Conservation (phyloP, 1,140 invertebrate species). For the Lutraria rhynchaena region DNA sequence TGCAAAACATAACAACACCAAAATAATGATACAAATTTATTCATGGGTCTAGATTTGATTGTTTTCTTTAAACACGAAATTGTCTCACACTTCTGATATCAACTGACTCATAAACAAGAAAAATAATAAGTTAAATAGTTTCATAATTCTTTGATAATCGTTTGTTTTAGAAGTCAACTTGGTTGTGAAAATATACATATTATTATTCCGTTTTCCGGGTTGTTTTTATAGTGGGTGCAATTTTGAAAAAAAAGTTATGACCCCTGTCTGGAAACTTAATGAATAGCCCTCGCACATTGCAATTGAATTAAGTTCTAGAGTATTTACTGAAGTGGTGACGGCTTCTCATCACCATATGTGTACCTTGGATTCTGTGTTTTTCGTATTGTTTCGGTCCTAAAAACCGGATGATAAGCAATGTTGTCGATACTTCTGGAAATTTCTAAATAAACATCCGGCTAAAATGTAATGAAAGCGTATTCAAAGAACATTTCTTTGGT, state of each 20-base stretch:
- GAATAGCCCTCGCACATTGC: too few species aligned
- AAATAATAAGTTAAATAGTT: background rate
- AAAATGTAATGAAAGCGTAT: background rate
- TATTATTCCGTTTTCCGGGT: too few species aligned
- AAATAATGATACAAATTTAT: background rate
- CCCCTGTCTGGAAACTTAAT: too few species aligned
- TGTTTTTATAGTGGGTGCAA: too few species aligned
- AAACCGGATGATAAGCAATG: conserved; percentile 62
- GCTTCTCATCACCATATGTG: too few species aligned
- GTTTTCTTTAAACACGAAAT: background rate
- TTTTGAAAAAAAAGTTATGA: too few species aligned
- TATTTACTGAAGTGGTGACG: background rate
- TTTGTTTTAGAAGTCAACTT: too few species aligned
- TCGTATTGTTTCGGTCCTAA: conserved; percentile 57
- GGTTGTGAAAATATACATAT: too few species aligned
- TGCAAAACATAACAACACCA: conserved; percentile 16
- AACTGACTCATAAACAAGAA: too few species aligned
- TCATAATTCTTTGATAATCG: background rate
- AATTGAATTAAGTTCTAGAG: too few species aligned
- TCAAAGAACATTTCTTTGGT: background rate
- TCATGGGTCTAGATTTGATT: background rate
- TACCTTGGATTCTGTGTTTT: conserved; percentile 62
- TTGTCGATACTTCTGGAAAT: conserved; percentile 61
- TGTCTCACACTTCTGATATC: too few species aligned
- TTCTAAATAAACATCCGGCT: conserved; percentile 63